Evolutionary conservation across 2,888 invertebrate genomes (phyloP).

Genomic region (Lutraria lutraria): DNA sequence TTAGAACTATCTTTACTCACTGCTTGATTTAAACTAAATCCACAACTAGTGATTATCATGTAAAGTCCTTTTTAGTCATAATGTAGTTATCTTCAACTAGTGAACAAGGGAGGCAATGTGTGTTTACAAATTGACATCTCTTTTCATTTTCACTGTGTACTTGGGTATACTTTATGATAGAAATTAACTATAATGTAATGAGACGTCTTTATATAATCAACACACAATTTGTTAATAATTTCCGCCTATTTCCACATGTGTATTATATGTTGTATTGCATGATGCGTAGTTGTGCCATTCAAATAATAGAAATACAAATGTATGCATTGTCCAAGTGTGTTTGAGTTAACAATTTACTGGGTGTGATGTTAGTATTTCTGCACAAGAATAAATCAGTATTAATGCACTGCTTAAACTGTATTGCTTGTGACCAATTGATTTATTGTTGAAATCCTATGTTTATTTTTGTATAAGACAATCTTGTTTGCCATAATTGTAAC

Average conservation of each 20-base stretch:
- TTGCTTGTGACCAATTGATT: neutral
- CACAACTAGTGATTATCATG: too few species aligned
- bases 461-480: neutral
- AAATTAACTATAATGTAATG: neutral
- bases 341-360: neutral
- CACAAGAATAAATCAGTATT: constrained; percentile 15
- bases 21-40: too few species aligned
- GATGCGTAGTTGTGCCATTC: neutral
- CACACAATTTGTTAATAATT: neutral
- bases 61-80: too few species aligned
- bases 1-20: too few species aligned
- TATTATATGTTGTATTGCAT: neutral
- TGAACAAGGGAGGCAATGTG: too few species aligned
- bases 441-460: neutral
- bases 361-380: constrained; percentile 5
- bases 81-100: too few species aligned
- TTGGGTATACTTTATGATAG: too few species aligned
- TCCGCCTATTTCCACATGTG: neutral
- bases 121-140: too few species aligned
- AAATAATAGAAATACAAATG: neutral
- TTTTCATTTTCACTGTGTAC: too few species aligned
- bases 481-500: neutral
- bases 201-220: neutral
- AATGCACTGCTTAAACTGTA: neutral
- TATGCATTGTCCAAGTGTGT: neutral